Conservation (phyloP, 2,888 invertebrate species). For the Hirtodrosophila duncani region DNA sequence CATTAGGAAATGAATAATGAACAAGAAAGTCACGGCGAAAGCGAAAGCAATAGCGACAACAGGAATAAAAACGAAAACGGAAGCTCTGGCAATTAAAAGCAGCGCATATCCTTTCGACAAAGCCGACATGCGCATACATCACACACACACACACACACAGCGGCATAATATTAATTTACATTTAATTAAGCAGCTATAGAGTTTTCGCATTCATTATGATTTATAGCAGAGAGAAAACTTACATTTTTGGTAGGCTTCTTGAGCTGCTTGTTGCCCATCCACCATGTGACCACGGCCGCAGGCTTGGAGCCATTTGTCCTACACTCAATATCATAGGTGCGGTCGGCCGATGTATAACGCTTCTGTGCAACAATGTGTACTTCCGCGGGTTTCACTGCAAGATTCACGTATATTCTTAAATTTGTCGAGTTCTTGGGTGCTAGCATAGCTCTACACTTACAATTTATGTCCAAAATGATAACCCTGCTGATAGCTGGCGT, state of each 20-base stretch:
- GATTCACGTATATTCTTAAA: too few relatives aligned
- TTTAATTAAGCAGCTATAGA: constrained; percentile 39
- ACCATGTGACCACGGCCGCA: constrained; percentile 92
- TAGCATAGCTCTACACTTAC: constrained; percentile 87
- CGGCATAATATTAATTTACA: constrained; percentile 35
- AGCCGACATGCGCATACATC: neutral
- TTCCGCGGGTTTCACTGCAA: constrained; percentile 89
- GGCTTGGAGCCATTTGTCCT: constrained; percentile 91
- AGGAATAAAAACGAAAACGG: constrained; percentile 34
- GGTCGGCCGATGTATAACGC: constrained; percentile 89
- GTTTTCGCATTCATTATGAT: constrained; percentile 36
- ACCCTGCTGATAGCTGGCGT: constrained; percentile 88
- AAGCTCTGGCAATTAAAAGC: constrained; percentile 63
- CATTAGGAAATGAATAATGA: constrained; percentile 74
- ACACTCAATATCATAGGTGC: constrained; percentile 92
- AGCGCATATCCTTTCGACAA: constrained; percentile 18
- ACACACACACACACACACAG: neutral
- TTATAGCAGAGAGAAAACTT: constrained; percentile 80
- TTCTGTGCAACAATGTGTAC: constrained; percentile 91
- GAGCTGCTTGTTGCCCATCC: constrained; percentile 90
- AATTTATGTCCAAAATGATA: constrained; percentile 89
- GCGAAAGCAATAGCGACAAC: constrained; percentile 23
- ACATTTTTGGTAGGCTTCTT: constrained; percentile 90
- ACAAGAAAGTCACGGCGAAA: constrained; percentile 33
- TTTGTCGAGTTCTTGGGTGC: too few relatives aligned